These are phyloP conservation scores for Parnassius mnemosyne DNA, from an alignment of 2,888 invertebrate genomes.

Conservation along the genomic window DNA sequence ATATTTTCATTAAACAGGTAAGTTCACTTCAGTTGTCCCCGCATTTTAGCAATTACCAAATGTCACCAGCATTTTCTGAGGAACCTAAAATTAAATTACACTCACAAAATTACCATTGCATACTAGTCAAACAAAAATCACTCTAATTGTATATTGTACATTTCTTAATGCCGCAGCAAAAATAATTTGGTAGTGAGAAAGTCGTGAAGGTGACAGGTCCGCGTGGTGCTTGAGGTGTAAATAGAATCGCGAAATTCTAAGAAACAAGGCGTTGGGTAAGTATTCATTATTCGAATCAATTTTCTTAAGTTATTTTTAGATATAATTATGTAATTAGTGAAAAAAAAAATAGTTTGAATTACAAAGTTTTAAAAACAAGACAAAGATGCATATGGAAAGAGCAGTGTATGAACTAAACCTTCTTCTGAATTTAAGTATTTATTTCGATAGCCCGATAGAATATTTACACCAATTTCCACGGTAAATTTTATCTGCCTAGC, in stretches of 20 bases:
- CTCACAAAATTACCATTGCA: constrained; percentile 30
- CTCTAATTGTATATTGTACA: not conserved
- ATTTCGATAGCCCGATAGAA: too few species aligned
- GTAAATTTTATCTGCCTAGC: too few species aligned
- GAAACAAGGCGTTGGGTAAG: not conserved
- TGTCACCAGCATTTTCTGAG: constrained; percentile 46
- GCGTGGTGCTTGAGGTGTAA: constrained; percentile 44
- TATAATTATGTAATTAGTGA: too few species aligned
- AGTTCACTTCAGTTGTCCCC: constrained; percentile 29
- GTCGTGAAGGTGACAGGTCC: constrained; percentile 44
- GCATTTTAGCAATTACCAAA: constrained; percentile 42
- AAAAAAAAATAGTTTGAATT: too few species aligned
- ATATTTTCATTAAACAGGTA: constrained; percentile 29
- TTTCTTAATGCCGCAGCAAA: constrained; percentile 21
- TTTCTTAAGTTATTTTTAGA: not conserved
- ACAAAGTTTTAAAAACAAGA: too few species aligned
- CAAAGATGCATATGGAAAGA: too few species aligned
- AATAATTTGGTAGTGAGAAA: constrained; percentile 29
- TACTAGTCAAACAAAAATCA: not conserved
- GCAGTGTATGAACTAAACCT: too few species aligned
- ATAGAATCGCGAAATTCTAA: constrained; percentile 35
- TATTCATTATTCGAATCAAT: not conserved
- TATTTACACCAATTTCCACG: too few species aligned
- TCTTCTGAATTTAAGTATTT: too few species aligned
- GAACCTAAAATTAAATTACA: constrained; percentile 46